Conservation (phyloP, 2,113 vertebrate genomes). For the Cavia aperea region DNA sequence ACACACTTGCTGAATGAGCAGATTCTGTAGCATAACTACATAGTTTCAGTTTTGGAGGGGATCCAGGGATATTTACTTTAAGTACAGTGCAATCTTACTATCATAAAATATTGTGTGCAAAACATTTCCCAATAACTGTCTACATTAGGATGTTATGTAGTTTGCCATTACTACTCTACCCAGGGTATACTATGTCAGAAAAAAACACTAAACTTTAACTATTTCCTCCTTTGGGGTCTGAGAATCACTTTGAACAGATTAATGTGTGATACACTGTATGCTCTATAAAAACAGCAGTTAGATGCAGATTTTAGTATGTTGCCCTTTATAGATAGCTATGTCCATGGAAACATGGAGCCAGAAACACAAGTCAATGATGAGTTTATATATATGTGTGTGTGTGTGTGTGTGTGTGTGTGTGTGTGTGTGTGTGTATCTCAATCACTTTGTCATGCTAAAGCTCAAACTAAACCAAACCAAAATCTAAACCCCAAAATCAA, state of each 20-base stretch:
- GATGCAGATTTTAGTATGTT: slow-evolving; percentile 29
- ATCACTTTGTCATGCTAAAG: neutral
- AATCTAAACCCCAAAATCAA: neutral
- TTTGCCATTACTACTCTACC: slow-evolving; percentile 50
- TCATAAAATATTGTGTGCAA: slow-evolving; percentile 59
- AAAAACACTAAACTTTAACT: slow-evolving; percentile 65
- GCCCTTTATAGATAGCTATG: neutral
- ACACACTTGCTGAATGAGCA: slow-evolving; percentile 60
- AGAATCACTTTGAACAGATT: slow-evolving; percentile 53
- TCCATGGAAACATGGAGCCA: neutral
- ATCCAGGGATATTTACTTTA: slow-evolving; percentile 63
- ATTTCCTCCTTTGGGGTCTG: slow-evolving; percentile 60
- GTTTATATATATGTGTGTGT: neutral
- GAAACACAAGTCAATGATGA: neutral
- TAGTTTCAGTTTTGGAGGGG: slow-evolving; percentile 55
- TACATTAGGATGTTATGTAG: slow-evolving; percentile 54
- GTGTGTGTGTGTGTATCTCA: neutral
- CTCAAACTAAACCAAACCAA: neutral
- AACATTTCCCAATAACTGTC: slow-evolving; percentile 59
- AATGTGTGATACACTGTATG: slow-evolving; percentile 16
- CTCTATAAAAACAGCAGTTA: slow-evolving; percentile 49
- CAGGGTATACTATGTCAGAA: slow-evolving; percentile 44
- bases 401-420: neutral
- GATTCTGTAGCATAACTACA: slow-evolving; percentile 48
- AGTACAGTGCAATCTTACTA: slow-evolving; percentile 54